Conservation (phyloP, 1,140 invertebrate species). For the Ruditapes philippinarum region DNA sequence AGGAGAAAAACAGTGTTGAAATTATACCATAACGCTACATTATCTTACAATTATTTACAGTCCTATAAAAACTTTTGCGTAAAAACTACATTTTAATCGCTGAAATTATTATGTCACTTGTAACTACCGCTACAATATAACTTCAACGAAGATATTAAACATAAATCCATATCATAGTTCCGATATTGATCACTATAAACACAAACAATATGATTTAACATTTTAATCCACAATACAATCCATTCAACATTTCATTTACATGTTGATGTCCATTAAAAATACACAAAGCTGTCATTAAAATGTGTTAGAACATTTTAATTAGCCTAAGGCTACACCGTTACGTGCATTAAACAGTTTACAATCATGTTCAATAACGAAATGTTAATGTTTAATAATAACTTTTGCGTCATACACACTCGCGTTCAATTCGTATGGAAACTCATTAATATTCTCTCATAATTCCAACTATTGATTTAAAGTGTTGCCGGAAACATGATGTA, state of each 20-base stretch:
- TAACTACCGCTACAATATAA: neutral
- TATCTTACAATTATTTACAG: constrained; percentile 51
- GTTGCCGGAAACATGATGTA: too few relatives aligned
- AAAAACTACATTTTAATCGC: constrained; percentile 18
- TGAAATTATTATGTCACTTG: neutral
- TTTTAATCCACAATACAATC: constrained; percentile 26
- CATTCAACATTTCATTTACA: neutral
- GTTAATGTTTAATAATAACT: neutral
- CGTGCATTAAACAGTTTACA: neutral
- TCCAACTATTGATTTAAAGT: neutral
- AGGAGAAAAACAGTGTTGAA: constrained; percentile 9
- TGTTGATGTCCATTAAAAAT: constrained; percentile 8
- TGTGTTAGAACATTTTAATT: neutral
- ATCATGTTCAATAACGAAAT: neutral
- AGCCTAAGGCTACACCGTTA: neutral
- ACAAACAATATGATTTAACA: constrained; percentile 6
- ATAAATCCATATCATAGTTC: constrained; percentile 14
- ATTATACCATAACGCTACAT: constrained; percentile 25
- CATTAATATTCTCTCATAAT: neutral
- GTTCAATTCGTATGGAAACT: neutral
- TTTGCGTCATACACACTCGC: neutral
- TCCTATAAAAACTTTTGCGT: neutral
- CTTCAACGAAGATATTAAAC: neutral
- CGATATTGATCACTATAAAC: neutral
- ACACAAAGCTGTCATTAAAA: constrained; percentile 30